A percentile compares a stretch with the other conserved stretches of the same genome.
Conservation (phyloP, 2,113 vertebrate species). For the Phylloscopus whistleri region DNA sequence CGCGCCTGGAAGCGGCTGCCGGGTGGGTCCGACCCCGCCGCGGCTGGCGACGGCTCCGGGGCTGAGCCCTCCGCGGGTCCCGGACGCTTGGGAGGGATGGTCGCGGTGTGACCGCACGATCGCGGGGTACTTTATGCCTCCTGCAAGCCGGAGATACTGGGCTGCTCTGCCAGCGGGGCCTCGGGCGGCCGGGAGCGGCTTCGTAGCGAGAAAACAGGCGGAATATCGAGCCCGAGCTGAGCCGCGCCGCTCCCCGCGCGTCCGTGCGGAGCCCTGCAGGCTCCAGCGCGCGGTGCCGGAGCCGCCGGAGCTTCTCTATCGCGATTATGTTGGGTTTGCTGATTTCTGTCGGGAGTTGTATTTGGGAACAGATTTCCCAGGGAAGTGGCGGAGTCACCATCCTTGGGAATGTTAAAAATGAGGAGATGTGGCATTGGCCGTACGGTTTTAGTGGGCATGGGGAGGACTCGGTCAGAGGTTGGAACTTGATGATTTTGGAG, state of each 20-base stretch:
- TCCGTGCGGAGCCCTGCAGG: not conserved
- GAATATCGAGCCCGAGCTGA: not conserved
- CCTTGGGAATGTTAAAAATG: not conserved
- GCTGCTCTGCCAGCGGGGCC: not conserved
- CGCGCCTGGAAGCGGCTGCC: not conserved
- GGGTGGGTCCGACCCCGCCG: not conserved
- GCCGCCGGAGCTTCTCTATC: not conserved
- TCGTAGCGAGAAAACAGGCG: not conserved
- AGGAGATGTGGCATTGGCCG: not conserved
- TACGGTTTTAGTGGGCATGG: not conserved
- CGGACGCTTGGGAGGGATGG: not conserved
- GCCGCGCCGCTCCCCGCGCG: not conserved
- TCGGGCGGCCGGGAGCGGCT: not conserved
- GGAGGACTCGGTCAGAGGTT: not conserved
- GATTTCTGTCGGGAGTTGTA: accelerated
- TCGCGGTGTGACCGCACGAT: not conserved
- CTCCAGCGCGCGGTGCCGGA: not conserved
- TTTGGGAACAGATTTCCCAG: not conserved
- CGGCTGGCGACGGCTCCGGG: not conserved
- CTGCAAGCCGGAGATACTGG: not conserved
- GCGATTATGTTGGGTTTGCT: accelerated
- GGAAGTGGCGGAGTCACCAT: not conserved
- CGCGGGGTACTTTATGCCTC: not conserved
- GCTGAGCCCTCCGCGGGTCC: not conserved
- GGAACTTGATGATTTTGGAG: not conserved